Evolutionary conservation across 2,888 invertebrate genomes (phyloP).

Genomic region (Platynereis dumerilii): DNA sequence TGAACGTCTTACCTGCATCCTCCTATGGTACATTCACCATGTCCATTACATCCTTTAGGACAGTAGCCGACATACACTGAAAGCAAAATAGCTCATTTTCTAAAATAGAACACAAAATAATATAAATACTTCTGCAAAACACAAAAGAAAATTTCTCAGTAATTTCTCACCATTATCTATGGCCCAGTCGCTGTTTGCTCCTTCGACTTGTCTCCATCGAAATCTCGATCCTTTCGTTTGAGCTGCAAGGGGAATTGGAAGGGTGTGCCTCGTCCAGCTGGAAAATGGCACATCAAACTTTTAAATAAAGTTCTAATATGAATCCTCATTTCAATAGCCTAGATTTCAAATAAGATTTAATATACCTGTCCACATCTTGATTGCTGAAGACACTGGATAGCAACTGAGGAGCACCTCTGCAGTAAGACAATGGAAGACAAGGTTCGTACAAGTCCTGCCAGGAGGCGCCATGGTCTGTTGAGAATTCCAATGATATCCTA

Average conservation of each 20-base stretch:
- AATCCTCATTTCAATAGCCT: too few relatives aligned
- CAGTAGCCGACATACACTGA: constrained; percentile 63
- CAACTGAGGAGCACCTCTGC: background rate
- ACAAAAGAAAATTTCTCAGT: too few relatives aligned
- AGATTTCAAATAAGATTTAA: too few relatives aligned
- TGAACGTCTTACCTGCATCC: constrained; percentile 58
- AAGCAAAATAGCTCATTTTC: constrained; percentile 29
- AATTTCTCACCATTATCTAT: constrained; percentile 59
- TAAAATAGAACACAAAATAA: too few relatives aligned
- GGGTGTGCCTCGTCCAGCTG: constrained; percentile 61
- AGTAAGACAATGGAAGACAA: constrained; percentile 37
- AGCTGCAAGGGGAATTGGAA: constrained; percentile 59
- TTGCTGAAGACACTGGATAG: background rate
- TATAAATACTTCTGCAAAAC: too few relatives aligned
- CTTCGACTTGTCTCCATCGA: constrained; percentile 52
- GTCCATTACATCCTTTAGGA: constrained; percentile 60
- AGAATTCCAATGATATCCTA: constrained; percentile 55
- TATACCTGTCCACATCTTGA: constrained; percentile 2
- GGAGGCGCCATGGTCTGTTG: constrained; percentile 57
- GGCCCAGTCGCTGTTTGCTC: constrained; percentile 56
- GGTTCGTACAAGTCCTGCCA: constrained; percentile 47
- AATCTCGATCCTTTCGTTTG: constrained; percentile 58
- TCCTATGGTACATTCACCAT: constrained; percentile 55
- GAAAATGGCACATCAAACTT: background rate
- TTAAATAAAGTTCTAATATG: background rate